A percentile compares a stretch with the other conserved stretches of the same genome.
phyloP scores from a whole-genome alignment of 1,140 invertebrate genomes.

The Pectinophora gossypiella region DNA sequence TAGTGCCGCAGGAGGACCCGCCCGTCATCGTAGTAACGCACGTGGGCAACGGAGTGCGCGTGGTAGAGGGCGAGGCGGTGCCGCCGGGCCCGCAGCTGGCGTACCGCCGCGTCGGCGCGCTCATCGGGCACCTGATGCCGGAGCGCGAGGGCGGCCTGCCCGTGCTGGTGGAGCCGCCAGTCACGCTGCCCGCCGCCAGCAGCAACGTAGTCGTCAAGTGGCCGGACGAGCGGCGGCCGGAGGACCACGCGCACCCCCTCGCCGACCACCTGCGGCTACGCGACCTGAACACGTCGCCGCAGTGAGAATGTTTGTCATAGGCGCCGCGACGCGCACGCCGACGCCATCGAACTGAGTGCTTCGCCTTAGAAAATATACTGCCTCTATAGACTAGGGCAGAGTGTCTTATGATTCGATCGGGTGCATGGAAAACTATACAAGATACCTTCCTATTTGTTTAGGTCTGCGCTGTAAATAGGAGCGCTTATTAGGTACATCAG shows the following conservation, averaged over 20 bases:
- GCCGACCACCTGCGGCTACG: conserved; percentile 52
- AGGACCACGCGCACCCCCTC: conserved; percentile 41
- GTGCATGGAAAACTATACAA: conserved; percentile 21
- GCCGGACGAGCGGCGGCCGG: conserved; percentile 38
- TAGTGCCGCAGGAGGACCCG: conserved; percentile 37
- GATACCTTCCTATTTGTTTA: conserved; percentile 19
- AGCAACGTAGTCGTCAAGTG: conserved; percentile 50
- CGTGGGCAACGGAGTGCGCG: conserved; percentile 21
- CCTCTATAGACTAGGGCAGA: conserved; percentile 37
- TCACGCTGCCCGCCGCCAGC: conserved; percentile 55
- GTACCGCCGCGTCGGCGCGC: conserved; percentile 46
- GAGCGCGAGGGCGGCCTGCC: conserved; percentile 64
- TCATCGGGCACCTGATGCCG: conserved; percentile 64
- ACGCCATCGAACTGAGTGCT: conserved; percentile 46
- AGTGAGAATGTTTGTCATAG: conserved; percentile 31
- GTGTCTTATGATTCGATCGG: conserved; percentile 40
- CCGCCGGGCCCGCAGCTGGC: conserved; percentile 31
- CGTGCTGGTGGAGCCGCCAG: conserved; percentile 59
- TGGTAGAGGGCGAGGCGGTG: conserved; percentile 10
- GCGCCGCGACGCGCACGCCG: conserved; percentile 25
- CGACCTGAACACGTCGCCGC: conserved; percentile 47
- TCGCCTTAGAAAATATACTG: conserved; percentile 43
- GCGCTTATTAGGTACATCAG: not conserved
- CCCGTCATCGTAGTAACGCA: conserved; percentile 47
- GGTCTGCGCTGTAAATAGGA: conserved; percentile 43